Evolutionary conservation across 64 coral and sea anemone genomes (phyloP).

Genomic region (Cladopsammia gracilis): DNA sequence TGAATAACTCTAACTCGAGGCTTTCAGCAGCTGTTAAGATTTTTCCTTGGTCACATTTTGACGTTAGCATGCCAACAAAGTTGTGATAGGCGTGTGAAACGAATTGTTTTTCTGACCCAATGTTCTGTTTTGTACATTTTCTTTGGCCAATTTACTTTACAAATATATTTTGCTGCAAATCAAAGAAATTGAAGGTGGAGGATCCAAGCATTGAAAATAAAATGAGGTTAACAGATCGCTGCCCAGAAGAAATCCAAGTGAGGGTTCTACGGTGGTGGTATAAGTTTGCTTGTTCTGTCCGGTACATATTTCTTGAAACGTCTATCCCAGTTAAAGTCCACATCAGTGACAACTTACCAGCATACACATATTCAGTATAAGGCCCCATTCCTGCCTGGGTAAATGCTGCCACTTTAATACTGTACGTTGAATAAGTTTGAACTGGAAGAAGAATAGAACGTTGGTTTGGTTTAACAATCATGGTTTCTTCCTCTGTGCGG

Average conservation of each 20-base stretch:
- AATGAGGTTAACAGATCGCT: neutral
- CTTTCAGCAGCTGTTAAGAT: too few species aligned
- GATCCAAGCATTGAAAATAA: neutral
- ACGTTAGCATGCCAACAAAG: too few species aligned
- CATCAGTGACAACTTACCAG: slow-evolving; percentile 51
- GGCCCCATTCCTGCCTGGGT: slow-evolving; percentile 48
- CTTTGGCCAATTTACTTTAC: too few species aligned
- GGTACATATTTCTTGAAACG: neutral
- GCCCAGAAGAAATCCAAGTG: neutral
- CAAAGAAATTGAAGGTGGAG: too few species aligned
- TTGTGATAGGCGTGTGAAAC: too few species aligned
- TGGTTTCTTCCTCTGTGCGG: neutral
- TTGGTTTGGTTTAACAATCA: neutral
- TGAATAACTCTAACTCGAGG: too few species aligned
- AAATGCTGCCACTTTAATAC: slow-evolving; percentile 46
- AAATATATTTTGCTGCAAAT: too few species aligned
- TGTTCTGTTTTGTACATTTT: too few species aligned
- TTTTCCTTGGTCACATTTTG: too few species aligned
- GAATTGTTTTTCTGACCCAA: too few species aligned
- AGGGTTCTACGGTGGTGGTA: neutral
- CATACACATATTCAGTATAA: slow-evolving; percentile 14
- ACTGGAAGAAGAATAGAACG: neutral
- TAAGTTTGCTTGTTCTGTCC: neutral
- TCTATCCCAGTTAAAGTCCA: too few species aligned
- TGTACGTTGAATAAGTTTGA: slow-evolving; percentile 30